Base-by-base conservation (phyloP, 2,113 vertebrate genomes). In the Brevimyrus niger region DNA sequence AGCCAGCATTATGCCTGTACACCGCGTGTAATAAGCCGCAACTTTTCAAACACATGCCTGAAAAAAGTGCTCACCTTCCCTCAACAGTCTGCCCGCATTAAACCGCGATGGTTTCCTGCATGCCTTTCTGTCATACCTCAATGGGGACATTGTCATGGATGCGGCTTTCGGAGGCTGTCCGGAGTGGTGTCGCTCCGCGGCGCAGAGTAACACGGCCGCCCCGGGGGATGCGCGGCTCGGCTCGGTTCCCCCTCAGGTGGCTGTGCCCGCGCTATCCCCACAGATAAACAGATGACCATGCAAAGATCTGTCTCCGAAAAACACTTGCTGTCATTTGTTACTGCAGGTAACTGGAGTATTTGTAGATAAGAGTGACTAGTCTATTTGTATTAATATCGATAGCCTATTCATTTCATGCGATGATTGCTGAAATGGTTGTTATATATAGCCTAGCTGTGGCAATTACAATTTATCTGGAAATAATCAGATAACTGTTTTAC, bases 61-160 rank as follows among this genome's bases (percentile, higher is more conserved):
- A 47, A 90, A 91, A 86, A 86, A 73, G 65, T n/a, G 17, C 92
- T 93, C 90, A 92, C 90, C 92, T 91, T 92, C 65, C 84, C 88
- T 69, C 47, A 65, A 51, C 91, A 91, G 82, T 55, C 50, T 91
- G 86, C 87, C 84, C 89, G 69, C 38, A 89, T 69, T 80, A 84
- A 73, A 84, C 15, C 83, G 17, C 35, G 88, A 88, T 46, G 42
- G 38, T 10, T 47, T 55, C 58, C 35, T 35, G 89, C 85, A 88
- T 69, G 87, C 76, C 21, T 31, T 19, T 53, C 55, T 89, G 85
- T 88, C 50, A 58, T 35, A 83, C 88, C 90, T 90, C 88, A 90
- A 91, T 3, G 50, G 85, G 90, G 90, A 87, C 89, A 93, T 92
- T 83, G 87, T 89, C 89, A 88, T 73, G 85, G 85, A 47, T 76